Base-by-base conservation (phyloP, 2,113 vertebrate species). In the Pygoscelis antarcticus region DNA sequence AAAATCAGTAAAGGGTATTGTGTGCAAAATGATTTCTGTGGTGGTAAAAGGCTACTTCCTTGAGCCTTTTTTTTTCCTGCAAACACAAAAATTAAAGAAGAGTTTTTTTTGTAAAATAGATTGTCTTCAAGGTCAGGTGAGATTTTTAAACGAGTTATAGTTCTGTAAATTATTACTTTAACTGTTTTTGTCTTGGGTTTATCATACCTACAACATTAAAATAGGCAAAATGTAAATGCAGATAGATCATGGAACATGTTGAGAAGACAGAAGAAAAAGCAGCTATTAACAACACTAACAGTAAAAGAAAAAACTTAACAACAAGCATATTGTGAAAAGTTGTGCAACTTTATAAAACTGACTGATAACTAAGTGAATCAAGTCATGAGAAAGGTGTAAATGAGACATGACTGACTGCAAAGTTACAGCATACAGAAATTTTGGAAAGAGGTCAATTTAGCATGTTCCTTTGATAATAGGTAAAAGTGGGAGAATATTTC, bases 1-100 rank as follows among this genome's bases (percentile, higher is more conserved):
- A 94, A 97, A 94, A 93, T 81, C 95, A 90, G 83, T 83, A 29
- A 49, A 89, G 86, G 38, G 54, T 93, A 91, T 69, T 96, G 75
- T 90, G 90, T 94, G 89, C 60, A 87, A 91, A 96, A 83, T 91
- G 0, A 87, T 87, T 97, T 88, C 96, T 86, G 36, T 2, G 1
- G 51, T 74, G 27, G 46, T 70, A 87, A 93, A 92, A 91, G 49
- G 22, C 55, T 82, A 36, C 66, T 93, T 95, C 44, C 46, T 69
- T 9, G 16, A 71, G 40, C 7, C 13, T 49, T 38, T 81, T 83
- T 66, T 52, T 27, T 46, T 30, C 26, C 18, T 42, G 18, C 21
- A 40, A 95, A 18, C 36, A 76, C 6, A 88, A 76, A 85, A 93
- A 62, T 69, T 88, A 72, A 13, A 44, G 20, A n/a, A 26, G 20